These are phyloP conservation scores for Gymnoscopelus microlampas DNA, from an alignment of 2,797 vertebrate species.

Conservation along the genomic window DNA sequence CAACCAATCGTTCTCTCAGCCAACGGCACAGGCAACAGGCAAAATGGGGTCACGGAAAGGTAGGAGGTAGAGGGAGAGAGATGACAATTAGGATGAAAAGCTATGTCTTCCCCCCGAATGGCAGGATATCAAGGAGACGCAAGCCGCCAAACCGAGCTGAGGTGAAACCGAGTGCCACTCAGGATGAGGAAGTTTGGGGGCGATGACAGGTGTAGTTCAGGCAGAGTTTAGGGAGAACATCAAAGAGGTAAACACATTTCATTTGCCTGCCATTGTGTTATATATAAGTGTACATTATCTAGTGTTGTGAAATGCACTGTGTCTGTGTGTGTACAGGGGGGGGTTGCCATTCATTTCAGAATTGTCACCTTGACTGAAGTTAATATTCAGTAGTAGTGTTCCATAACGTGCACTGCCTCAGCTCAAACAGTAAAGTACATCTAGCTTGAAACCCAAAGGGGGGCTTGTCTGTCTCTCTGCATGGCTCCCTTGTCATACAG, in stretches of 20 bases:
- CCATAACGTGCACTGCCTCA: conserved; percentile 29
- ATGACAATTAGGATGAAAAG: conserved; percentile 55
- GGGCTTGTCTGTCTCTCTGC: conserved; percentile 2
- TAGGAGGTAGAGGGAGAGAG: conserved; percentile 32
- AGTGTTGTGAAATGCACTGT: background rate
- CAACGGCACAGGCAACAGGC: conserved; percentile 27
- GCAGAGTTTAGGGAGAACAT: background rate
- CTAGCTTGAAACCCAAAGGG: conserved; percentile 30
- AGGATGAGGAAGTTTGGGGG: conserved; percentile 24
- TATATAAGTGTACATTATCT: background rate
- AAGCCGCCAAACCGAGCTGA: conserved; percentile 3
- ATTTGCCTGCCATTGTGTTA: background rate
- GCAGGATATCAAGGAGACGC: conserved; percentile 31
- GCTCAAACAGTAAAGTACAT: conserved; percentile 22
- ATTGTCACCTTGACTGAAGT: background rate
- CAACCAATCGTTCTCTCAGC: conserved; percentile 43
- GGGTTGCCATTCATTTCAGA: background rate
- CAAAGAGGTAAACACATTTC: background rate
- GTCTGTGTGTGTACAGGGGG: no score
- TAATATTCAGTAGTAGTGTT: conserved; percentile 25
- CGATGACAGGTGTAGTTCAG: no score
- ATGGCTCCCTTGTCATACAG: background rate
- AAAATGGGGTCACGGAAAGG: conserved; percentile 30
- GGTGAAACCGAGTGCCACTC: conserved; percentile 30
- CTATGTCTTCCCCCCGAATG: conserved; percentile 31